Evolutionary conservation across 2,888 invertebrate species (phyloP).

Genomic region (Habrosyne pyritoides): DNA sequence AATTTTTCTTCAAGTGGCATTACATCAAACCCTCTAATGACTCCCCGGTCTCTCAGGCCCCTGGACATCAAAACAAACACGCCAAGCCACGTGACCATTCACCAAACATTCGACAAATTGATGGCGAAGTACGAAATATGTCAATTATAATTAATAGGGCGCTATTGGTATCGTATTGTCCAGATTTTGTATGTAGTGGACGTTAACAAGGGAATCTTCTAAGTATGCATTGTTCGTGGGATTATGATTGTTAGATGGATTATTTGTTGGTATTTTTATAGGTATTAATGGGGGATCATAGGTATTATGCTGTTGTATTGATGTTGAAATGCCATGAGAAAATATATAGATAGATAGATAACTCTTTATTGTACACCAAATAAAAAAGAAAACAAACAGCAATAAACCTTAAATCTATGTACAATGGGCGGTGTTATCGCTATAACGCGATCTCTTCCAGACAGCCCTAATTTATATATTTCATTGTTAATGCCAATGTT

Average conservation of each 20-base stretch:
- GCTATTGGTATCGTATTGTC: slow-evolving; percentile 59
- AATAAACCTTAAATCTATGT: no score
- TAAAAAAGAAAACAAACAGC: no score
- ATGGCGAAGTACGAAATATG: slow-evolving; percentile 73
- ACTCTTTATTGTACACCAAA: no score
- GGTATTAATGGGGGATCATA: not conserved
- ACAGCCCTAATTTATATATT: no score
- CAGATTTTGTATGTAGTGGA: slow-evolving; percentile 41
- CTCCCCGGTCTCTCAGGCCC: slow-evolving; percentile 53
- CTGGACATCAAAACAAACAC: slow-evolving; percentile 80
- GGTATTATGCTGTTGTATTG: not conserved
- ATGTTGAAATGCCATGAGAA: no score
- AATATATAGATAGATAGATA: no score
- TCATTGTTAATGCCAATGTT: no score
- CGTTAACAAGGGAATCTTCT: slow-evolving; percentile 44
- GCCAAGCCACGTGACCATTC: slow-evolving; percentile 66
- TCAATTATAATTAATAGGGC: slow-evolving; percentile 82
- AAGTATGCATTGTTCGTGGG: slow-evolving; percentile 18
- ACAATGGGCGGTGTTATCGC: no score
- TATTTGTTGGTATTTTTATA: slow-evolving; percentile 11
- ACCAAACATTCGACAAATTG: slow-evolving; percentile 68
- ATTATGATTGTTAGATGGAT: slow-evolving; percentile 22
- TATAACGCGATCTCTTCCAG: no score
- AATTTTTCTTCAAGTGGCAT: slow-evolving; percentile 39
- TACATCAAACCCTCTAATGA: slow-evolving; percentile 50